Evolutionary conservation across 2,888 invertebrate species (phyloP), one percentile per base, ranked within the genome.

Genomic region (Cheiracanthium punctorium): DNA sequence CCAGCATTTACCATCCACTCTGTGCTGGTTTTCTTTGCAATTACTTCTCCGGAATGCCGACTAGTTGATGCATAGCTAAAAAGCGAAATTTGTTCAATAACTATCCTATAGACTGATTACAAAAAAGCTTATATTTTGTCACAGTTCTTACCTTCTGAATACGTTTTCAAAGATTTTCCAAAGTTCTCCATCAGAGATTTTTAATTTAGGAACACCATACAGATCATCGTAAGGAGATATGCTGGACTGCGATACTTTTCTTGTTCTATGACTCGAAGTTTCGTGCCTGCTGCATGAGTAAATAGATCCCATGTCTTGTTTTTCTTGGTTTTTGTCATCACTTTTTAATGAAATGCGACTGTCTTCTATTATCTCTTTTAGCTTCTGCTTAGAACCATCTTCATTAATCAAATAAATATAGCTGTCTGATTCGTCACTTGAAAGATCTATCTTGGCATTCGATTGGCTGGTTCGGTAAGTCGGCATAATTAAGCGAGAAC

Each of bases 1-100:
- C 79, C 71, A 14, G 32, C 52, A 28, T 71, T 70, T 14, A 2
- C 37, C 79, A 79, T 70, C 79, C 79, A 79, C 7, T 58, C 58
- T 2, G 71, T 58, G 67, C 79, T 79, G 33, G 58, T 70, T 37
- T 70, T 71, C 24, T 33, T 33, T 0, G 79, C 52, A n/a, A 79
- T 79, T 24, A 79, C 79, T 24, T 71, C 79, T 7, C 79, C 79
- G 8, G 71, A 12, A 8, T 58, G 67, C 4, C 70, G 17, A 28
- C 24, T 70, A 7, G 79, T 79, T 8, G 37, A 30, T 1, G 79
- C 58, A 30, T 79, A 79, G 0, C 79, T 79, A 48, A 2, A 24
- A n/a, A 24, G 14, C 2, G 17, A 17, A 48, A 17, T 12, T 17
- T 17, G 43, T 12, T 48, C 4, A 43, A 41, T 69, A 69, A n/a